phyloP scores from a whole-genome alignment of 2,113 vertebrate species.

The Eolophus roseicapilla region DNA sequence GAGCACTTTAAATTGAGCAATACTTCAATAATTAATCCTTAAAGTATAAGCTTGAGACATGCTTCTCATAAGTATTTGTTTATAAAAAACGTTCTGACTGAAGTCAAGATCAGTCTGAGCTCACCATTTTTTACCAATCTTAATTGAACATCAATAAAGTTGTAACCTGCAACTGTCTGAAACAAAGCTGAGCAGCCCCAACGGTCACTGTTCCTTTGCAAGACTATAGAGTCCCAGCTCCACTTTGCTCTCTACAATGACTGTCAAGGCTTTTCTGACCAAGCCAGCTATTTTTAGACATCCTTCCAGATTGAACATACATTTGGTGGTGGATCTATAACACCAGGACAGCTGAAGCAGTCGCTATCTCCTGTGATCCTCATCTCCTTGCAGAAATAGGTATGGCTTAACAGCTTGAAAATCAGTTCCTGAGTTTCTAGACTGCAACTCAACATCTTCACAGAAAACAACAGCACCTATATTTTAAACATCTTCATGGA shows the following conservation, averaged over 20 bases:
- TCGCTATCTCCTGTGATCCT: accelerated
- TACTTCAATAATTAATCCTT: neutral
- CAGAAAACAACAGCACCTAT: neutral
- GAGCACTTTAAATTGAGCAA: neutral
- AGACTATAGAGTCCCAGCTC: neutral
- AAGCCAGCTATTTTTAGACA: neutral
- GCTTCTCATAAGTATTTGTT: neutral
- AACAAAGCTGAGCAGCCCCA: neutral
- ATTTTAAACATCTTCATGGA: neutral
- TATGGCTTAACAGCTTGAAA: neutral
- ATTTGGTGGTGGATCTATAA: neutral
- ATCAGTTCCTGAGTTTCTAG: neutral
- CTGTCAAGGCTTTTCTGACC: neutral
- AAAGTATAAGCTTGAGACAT: neutral
- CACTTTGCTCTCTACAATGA: neutral
- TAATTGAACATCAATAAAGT: neutral
- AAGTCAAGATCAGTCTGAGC: neutral
- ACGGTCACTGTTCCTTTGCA: neutral
- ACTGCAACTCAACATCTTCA: neutral
- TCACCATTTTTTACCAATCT: neutral
- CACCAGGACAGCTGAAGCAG: neutral
- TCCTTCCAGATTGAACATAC: accelerated
- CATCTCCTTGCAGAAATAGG: neutral
- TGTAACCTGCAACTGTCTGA: neutral
- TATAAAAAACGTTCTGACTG: neutral